phyloP scores from a whole-genome alignment of 2,113 vertebrate species.

The Spea multiplicata region DNA sequence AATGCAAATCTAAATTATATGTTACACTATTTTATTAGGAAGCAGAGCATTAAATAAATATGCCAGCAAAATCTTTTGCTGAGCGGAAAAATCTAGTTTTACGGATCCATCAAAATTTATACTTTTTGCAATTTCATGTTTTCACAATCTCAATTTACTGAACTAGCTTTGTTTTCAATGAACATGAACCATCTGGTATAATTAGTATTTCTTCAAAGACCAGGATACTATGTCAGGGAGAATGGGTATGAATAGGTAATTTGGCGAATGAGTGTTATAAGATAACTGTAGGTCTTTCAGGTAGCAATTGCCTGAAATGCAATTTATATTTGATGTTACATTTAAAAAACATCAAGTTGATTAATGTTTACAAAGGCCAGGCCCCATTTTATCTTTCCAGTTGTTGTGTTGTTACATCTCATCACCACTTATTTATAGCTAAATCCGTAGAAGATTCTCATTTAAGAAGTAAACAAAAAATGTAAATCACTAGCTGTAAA shows the following conservation, averaged over 20 bases:
- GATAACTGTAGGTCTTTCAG: slow-evolving; percentile 34
- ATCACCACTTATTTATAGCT: slow-evolving; percentile 2
- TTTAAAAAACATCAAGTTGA: slow-evolving; percentile 25
- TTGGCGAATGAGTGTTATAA: slow-evolving; percentile 10
- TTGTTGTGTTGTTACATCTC: not conserved
- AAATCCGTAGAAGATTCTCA: slow-evolving; percentile 26
- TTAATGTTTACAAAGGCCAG: slow-evolving; percentile 20
- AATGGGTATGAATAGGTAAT: slow-evolving; percentile 26
- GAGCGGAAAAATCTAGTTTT: slow-evolving; percentile 19
- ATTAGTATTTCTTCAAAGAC: slow-evolving; percentile 36
- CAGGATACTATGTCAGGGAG: slow-evolving; percentile 21
- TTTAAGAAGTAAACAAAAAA: slow-evolving; percentile 30
- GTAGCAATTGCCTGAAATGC: slow-evolving; percentile 28
- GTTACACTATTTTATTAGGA: slow-evolving; percentile 6
- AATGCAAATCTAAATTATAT: slow-evolving; percentile 22
- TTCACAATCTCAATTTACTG: slow-evolving; percentile 26
- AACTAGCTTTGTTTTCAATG: slow-evolving; percentile 39
- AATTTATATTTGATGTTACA: slow-evolving; percentile 33
- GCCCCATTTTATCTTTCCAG: not conserved
- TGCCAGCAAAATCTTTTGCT: slow-evolving; percentile 3
- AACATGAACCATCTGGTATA: slow-evolving; percentile 43
- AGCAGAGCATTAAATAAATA: slow-evolving; percentile 15
- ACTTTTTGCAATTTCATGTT: slow-evolving; percentile 29
- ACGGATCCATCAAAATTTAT: slow-evolving; percentile 25
- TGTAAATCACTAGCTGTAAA: slow-evolving; percentile 44